Evolutionary conservation across 2,888 invertebrate species (phyloP).

Genomic region (Rambutsinella grinnellia): DNA sequence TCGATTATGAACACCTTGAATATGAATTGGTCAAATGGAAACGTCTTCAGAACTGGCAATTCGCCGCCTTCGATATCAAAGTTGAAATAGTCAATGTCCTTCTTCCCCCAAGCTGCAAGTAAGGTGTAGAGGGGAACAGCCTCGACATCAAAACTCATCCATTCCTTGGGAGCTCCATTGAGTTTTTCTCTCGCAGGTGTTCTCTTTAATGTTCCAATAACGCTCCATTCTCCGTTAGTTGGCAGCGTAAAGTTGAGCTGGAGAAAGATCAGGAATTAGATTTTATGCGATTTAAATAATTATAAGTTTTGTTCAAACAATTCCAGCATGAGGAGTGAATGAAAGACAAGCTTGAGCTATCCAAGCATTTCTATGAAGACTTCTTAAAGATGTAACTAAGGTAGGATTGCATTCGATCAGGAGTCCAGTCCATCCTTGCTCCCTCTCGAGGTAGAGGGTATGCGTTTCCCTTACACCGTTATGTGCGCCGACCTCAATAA

Average conservation of each 20-base stretch:
- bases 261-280: no score
- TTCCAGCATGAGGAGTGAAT: no score
- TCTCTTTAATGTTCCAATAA: no score
- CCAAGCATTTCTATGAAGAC: constrained; percentile 36
- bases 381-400: constrained; percentile 17
- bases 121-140: constrained; percentile 18
- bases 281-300: no score
- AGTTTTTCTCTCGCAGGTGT: no score
- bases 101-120: constrained; percentile 18
- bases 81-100: constrained; percentile 29
- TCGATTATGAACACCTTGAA: constrained; percentile 30
- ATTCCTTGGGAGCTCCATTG: constrained; percentile 24
- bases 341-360: constrained; percentile 32
- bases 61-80: no score
- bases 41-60: constrained; percentile 15
- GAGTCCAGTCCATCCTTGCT: constrained; percentile 42
- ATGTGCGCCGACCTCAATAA: constrained; percentile 40
- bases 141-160: no score
- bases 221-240: no score
- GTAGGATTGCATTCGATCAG: constrained; percentile 44
- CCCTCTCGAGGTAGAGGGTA: constrained; percentile 27
- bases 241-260: no score
- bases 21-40: constrained; percentile 24
- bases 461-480: constrained; percentile 23
- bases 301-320: background rate